A percentile compares a stretch with the other conserved stretches of the same genome.
phyloP scores from a whole-genome alignment of 2,888 invertebrate species.

The Ophion slaviceki region DNA sequence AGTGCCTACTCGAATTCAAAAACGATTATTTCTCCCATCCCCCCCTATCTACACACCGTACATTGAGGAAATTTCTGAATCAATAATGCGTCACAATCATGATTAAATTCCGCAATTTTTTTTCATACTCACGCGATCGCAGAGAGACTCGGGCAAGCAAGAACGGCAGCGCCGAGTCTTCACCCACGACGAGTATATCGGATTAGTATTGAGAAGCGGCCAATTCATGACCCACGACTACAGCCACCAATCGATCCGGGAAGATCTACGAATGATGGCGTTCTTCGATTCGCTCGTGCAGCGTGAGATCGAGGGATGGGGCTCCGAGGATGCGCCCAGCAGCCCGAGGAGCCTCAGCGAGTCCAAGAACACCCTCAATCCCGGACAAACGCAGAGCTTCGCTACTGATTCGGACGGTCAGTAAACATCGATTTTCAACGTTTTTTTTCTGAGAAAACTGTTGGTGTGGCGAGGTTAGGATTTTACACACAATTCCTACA shows the following conservation, averaged over 20 bases:
- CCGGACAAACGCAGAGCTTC: constrained; percentile 82
- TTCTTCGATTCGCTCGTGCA: constrained; percentile 97
- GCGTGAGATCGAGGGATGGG: constrained; percentile 93
- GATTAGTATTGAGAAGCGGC: constrained; percentile 91
- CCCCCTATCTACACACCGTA: too few relatives aligned
- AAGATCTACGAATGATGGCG: constrained; percentile 98
- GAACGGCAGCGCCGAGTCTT: constrained; percentile 87
- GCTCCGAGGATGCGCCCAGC: constrained; percentile 85
- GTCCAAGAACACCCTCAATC: constrained; percentile 75
- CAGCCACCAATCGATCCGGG: constrained; percentile 93
- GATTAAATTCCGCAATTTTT: not conserved
- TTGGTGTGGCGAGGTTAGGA: too few relatives aligned
- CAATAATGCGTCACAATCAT: not conserved
- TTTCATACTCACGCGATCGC: constrained; percentile 36
- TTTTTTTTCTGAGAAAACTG: too few relatives aligned
- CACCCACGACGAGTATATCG: constrained; percentile 92
- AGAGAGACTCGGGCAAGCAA: constrained; percentile 79
- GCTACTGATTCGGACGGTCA: constrained; percentile 82
- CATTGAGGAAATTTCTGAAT: not conserved
- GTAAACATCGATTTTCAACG: not conserved
- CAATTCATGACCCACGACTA: constrained; percentile 95
- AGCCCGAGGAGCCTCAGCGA: constrained; percentile 77
- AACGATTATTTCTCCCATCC: too few relatives aligned
- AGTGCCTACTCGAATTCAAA: too few relatives aligned
- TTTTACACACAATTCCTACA: too few relatives aligned